These are phyloP conservation scores for Oceanodroma leucorhoa DNA, from an alignment of 2,797 vertebrate genomes.

Conservation along the genomic window DNA sequence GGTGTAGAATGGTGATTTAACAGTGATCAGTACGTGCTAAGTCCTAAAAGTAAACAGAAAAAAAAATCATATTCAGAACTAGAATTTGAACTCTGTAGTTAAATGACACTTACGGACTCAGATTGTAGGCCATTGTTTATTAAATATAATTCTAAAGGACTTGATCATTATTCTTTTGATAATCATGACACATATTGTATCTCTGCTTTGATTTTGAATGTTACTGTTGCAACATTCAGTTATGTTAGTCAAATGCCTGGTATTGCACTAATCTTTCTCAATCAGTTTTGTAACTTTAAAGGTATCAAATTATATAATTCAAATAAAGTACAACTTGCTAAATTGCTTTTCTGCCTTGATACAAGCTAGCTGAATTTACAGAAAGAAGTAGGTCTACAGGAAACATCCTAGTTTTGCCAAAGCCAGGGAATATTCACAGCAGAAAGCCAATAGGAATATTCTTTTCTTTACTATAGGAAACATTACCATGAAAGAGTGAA, in stretches of 20 bases:
- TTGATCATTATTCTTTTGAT: slow-evolving; percentile 40
- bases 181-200: neutral
- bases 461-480: neutral
- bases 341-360: neutral
- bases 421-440: neutral
- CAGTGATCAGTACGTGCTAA: neutral
- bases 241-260: slow-evolving; percentile 28
- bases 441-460: neutral
- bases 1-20: neutral
- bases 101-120: neutral
- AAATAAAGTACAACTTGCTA: neutral
- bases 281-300: slow-evolving; percentile 4
- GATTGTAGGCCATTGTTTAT: neutral
- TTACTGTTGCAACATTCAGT: neutral
- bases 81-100: neutral
- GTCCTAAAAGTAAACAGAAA: neutral
- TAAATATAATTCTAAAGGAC: slow-evolving; percentile 34
- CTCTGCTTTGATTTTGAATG: slow-evolving; percentile 39
- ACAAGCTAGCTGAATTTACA: neutral
- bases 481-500: neutral
- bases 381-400: neutral
- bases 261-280: slow-evolving; percentile 8
- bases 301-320: neutral
- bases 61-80: neutral
- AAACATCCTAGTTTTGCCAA: neutral